Conservation (phyloP, 1,140 invertebrate species). For the Samia ricini region DNA sequence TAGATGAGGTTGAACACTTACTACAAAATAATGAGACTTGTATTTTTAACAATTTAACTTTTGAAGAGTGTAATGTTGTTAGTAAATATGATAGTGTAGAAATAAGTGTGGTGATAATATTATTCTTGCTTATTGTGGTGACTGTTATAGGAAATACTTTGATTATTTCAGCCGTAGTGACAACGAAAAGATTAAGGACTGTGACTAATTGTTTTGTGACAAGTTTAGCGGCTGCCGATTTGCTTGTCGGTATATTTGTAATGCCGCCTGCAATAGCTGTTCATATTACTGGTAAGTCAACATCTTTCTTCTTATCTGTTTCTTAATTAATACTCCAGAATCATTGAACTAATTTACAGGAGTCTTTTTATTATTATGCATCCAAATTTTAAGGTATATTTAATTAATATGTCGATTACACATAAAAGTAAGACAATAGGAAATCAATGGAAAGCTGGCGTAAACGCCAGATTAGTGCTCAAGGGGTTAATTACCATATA, state of each 20-base stretch:
- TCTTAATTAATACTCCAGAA: no score
- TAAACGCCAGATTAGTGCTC: no score
- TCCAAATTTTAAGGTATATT: no score
- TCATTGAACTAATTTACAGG: no score
- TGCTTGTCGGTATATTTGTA: conserved; percentile 94
- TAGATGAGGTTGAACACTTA: conserved; percentile 15
- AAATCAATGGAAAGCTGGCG: no score
- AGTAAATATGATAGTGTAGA: conserved; percentile 55
- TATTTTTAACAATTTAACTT: conserved; percentile 6
- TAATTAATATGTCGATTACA: no score
- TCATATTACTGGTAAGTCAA: conserved; percentile 80
- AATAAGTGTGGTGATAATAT: conserved; percentile 65
- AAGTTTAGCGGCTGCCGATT: conserved; percentile 93
- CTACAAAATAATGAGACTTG: not conserved
- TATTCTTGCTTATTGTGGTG: conserved; percentile 80
- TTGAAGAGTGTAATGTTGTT: conserved; percentile 21
- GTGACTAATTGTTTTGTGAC: conserved; percentile 98
- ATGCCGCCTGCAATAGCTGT: conserved; percentile 94
- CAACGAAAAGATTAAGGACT: conserved; percentile 92
- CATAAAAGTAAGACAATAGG: no score
- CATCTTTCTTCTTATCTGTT: no score
- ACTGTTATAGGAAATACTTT: conserved; percentile 91
- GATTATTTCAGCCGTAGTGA: conserved; percentile 93
- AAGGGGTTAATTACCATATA: no score
- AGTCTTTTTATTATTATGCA: no score